phyloP scores from a whole-genome alignment of 2,888 invertebrate species.

The Dysmachus trigonus region DNA sequence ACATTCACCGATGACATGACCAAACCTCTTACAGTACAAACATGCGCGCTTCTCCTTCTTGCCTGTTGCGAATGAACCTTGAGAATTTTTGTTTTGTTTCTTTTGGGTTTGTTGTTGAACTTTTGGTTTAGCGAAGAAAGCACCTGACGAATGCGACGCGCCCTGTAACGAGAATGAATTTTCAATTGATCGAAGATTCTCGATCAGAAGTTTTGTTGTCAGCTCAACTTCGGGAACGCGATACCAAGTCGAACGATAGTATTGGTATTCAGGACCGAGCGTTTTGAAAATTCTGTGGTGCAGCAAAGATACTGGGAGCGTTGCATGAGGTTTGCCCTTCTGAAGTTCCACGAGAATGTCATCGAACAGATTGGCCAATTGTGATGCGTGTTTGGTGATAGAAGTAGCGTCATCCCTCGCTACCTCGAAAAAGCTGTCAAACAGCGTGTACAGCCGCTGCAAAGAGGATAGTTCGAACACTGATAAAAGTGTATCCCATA shows the following conservation, averaged over 20 bases:
- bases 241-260: conserved; percentile 3
- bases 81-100: neutral
- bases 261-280: neutral
- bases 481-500: neutral
- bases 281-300: conserved; percentile 14
- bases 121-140: neutral
- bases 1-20: neutral
- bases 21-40: neutral
- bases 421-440: neutral
- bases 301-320: neutral
- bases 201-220: neutral
- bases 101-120: neutral
- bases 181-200: neutral
- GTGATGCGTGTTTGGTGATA: neutral
- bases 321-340: neutral
- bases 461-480: neutral
- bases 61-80: neutral
- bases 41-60: conserved; percentile 4
- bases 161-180: neutral
- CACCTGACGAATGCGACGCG: neutral
- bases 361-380: neutral
- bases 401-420: neutral
- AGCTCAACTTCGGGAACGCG: neutral
- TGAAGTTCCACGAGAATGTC: neutral
- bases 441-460: neutral